phyloP scores from a whole-genome alignment of 2,888 invertebrate genomes.

The Dendrolimus pini region DNA sequence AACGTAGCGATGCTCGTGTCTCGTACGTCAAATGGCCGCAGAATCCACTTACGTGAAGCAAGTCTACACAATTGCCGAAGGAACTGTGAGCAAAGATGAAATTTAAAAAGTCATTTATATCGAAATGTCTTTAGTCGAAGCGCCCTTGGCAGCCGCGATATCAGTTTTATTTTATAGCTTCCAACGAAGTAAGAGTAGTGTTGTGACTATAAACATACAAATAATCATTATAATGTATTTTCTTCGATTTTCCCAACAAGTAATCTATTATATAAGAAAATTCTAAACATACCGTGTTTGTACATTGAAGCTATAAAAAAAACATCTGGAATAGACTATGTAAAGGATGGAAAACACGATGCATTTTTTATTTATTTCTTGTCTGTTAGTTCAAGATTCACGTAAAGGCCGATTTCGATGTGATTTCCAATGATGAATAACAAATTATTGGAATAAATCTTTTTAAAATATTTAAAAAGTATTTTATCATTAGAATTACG shows the following conservation, averaged over 20 bases:
- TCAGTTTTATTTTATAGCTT: conserved; percentile 74
- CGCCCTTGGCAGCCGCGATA: conserved; percentile 66
- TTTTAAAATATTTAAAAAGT: no score
- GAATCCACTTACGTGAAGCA: conserved; percentile 70
- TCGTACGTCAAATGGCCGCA: conserved; percentile 70
- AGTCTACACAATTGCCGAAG: conserved; percentile 75
- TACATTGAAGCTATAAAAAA: no score
- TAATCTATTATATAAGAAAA: neutral
- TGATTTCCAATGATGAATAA: no score
- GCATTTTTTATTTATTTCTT: no score
- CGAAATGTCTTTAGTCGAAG: conserved; percentile 73
- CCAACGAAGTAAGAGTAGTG: conserved; percentile 28
- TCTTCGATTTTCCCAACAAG: conserved; percentile 6
- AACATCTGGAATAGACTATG: no score
- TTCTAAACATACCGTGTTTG: no score
- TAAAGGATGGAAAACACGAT: no score
- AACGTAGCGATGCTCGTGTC: conserved; percentile 19
- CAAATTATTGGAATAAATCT: neutral
- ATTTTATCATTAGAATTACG: no score
- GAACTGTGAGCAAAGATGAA: conserved; percentile 76
- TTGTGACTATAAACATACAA: conserved; percentile 31
- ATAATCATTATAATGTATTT: conserved; percentile 21
- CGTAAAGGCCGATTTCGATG: no score
- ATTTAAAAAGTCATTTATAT: conserved; percentile 78
- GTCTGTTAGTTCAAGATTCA: no score